These are phyloP conservation scores for Panzeria rudis DNA, from an alignment of 2,888 invertebrate species.

Conservation along the genomic window DNA sequence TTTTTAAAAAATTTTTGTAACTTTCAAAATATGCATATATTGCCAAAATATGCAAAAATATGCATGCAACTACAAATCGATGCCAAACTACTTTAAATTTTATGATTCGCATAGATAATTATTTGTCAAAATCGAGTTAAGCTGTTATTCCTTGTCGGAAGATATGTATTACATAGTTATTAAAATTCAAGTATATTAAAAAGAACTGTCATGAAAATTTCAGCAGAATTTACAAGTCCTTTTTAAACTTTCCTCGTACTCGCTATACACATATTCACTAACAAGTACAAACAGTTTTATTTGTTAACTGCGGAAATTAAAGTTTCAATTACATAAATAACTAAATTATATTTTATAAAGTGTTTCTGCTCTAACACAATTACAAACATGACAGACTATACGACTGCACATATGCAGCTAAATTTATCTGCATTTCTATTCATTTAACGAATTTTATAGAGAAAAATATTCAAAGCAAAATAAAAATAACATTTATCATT, in stretches of 20 bases:
- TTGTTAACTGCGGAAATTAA: constrained; percentile 59
- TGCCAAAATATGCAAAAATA: no score
- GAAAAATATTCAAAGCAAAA: neutral
- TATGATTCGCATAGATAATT: no score
- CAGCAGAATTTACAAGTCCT: neutral
- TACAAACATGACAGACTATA: neutral
- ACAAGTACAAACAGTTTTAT: neutral
- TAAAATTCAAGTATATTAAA: no score
- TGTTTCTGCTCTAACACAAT: constrained; percentile 5
- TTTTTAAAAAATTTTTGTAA: no score
- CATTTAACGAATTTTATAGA: neutral
- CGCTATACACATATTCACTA: neutral
- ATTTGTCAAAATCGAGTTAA: no score
- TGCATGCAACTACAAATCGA: no score
- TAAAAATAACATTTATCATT: neutral
- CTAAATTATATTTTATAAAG: constrained; percentile 35
- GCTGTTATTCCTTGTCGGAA: no score
- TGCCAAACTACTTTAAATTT: no score
- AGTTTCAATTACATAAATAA: constrained; percentile 66
- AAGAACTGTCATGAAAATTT: no score
- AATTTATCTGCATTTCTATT: neutral
- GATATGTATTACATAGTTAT: no score
- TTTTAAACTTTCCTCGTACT: neutral
- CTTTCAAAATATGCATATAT: no score
- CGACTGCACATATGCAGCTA: neutral